Percentiles rank a stretch among this genome's conserved stretches.
Evolutionary conservation across 2,797 vertebrate genomes (phyloP).

Genomic region (Danio albolineatus): DNA sequence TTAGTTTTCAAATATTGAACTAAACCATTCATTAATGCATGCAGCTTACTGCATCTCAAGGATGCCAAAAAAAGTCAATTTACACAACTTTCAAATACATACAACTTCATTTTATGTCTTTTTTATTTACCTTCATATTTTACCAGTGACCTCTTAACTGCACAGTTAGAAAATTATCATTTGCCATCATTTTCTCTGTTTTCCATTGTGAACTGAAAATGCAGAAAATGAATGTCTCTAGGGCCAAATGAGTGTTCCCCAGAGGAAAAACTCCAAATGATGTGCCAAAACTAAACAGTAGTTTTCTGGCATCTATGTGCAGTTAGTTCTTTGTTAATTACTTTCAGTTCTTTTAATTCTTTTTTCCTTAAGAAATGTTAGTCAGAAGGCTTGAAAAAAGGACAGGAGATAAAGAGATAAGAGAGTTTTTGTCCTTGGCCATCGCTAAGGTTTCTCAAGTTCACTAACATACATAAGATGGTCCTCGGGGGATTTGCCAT

Average conservation of each 20-base stretch:
- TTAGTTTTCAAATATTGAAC: slow-evolving; percentile 92
- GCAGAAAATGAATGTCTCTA: slow-evolving; percentile 75
- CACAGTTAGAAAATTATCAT: slow-evolving; percentile 85
- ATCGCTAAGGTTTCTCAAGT: slow-evolving; percentile 95
- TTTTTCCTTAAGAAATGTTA: slow-evolving; percentile 70
- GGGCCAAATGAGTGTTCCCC: slow-evolving; percentile 70
- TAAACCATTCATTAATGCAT: slow-evolving; percentile 96
- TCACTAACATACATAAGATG: slow-evolving; percentile 97
- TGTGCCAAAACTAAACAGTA: slow-evolving; percentile 95
- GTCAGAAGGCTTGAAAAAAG: slow-evolving; percentile 77
- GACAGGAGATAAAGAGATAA: slow-evolving; percentile 60
- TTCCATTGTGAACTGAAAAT: slow-evolving; percentile 64
- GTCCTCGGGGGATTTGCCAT: slow-evolving; percentile 98
- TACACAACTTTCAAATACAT: slow-evolving; percentile 96
- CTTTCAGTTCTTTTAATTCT: slow-evolving; percentile 66
- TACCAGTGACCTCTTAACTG: slow-evolving; percentile 89
- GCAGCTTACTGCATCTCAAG: slow-evolving; percentile 91
- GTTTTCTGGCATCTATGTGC: slow-evolving; percentile 92
- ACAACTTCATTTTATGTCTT: slow-evolving; percentile 87
- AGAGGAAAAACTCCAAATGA: slow-evolving; percentile 73
- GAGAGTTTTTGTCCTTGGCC: slow-evolving; percentile 73
- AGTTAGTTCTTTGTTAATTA: slow-evolving; percentile 80
- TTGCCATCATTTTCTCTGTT: slow-evolving; percentile 56
- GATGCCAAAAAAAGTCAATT: slow-evolving; percentile 86
- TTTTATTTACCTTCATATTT: slow-evolving; percentile 87